Base-by-base conservation (phyloP, 2,113 vertebrate genomes). In the Lucifuga dentata region DNA sequence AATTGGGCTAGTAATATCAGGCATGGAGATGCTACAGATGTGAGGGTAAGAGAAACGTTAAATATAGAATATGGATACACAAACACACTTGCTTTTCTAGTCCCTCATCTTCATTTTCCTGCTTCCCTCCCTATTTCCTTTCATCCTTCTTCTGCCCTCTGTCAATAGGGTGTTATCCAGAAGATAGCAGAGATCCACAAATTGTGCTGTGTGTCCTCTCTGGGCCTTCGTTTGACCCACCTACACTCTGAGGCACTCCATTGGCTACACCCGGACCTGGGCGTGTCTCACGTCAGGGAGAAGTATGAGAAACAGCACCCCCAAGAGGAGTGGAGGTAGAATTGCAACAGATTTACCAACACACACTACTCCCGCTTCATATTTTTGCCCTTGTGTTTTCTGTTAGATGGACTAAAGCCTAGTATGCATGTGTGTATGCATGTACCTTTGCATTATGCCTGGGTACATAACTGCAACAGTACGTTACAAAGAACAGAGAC, bases 261-360 rank as follows among this genome's bases (percentile, higher is more conserved):
- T 83, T 99, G 98, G 98, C 94, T 99, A 8, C 98, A 99, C 76
- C 94, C 95, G 46, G 98, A 99, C 78, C 93, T 98, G 92, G 97
- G 97, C 2, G 97, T 99, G 67, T 98, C 95, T 83, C 96, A 92
- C 17, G 92, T 98, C 88, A 93, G 98, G 87, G 98, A 99, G 92
- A 95, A 94, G 77, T 98, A 96, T 53, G 98, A 99, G 82, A 94
- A 94, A 74, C 88, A 94, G 40, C 95, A 98, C 64, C 95, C 96
- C 19, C 95, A 97, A 43, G 98, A 99, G 35, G 96, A 99, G 81
- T 99, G 98, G 97, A 98, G 95, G 98, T 98, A 95, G 93, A 93
- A 13, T 43, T 26, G 20, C 35, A 40, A 17, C 12, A 24, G 33
- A 0, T 63, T 66, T 52, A n/a, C 20, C 12, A 5, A 64, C 0